A percentile compares a stretch with the other conserved stretches of the same genome.
Evolutionary conservation across 2,888 invertebrate genomes (phyloP).

Genomic region (Clusia tigrina): DNA sequence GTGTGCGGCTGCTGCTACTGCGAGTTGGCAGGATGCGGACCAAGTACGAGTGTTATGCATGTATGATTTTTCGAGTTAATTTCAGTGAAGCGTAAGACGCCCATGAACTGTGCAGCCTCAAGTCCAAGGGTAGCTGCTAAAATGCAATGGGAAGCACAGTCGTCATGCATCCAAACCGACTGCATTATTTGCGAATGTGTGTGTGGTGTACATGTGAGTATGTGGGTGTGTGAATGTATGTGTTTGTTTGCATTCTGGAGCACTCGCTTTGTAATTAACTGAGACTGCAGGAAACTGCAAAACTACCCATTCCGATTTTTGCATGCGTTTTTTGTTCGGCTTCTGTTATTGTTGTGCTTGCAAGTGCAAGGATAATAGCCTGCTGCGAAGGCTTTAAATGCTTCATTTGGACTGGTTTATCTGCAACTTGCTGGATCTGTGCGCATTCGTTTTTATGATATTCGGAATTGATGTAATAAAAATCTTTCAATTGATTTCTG

Average conservation of each 20-base stretch:
- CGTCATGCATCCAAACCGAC: too few species aligned
- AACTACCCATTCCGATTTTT: background rate
- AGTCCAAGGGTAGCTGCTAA: background rate
- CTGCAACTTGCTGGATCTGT: background rate
- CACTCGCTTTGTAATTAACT: conserved; percentile 8
- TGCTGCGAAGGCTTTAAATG: too few species aligned
- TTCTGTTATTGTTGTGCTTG: too few species aligned
- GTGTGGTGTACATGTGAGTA: conserved; percentile 44
- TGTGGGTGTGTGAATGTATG: conserved; percentile 26
- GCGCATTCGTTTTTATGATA: background rate
- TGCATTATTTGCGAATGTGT: too few species aligned
- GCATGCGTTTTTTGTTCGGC: too few species aligned
- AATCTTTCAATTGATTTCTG: conserved; percentile 7
- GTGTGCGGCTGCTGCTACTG: background rate
- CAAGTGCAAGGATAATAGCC: background rate
- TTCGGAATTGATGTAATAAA: background rate
- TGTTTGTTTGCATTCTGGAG: background rate
- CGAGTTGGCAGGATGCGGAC: conserved; percentile 20
- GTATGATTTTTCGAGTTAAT: conserved; percentile 48
- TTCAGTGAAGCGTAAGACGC: conserved; percentile 38
- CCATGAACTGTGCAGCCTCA: conserved; percentile 27
- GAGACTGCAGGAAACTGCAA: background rate
- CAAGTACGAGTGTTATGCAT: conserved; percentile 38
- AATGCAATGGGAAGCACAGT: too few species aligned
- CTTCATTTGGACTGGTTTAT: too few species aligned